Conservation (phyloP, 2,888 invertebrate species). For the Lepeophtheirus nordmannii region DNA sequence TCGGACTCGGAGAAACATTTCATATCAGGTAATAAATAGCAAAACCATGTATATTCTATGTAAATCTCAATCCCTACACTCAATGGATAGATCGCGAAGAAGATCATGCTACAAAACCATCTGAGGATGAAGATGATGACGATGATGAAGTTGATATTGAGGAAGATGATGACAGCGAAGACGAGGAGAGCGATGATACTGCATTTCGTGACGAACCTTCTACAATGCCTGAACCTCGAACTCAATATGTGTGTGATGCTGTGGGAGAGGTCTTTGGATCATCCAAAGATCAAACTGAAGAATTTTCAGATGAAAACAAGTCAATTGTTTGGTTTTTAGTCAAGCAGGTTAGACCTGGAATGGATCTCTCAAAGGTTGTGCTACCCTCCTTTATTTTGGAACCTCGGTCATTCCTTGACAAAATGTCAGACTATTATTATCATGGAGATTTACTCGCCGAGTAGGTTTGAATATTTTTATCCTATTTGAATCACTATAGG, state of each 20-base stretch:
- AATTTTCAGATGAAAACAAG: conserved; percentile 84
- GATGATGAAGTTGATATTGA: neutral
- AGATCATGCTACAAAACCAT: neutral
- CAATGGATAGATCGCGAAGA: neutral
- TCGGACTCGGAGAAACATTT: conserved; percentile 21
- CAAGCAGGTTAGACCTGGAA: conserved; percentile 83
- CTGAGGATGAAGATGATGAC: neutral
- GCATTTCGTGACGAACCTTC: neutral
- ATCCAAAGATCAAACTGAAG: conserved; percentile 51
- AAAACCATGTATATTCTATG: neutral
- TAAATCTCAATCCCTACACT: neutral
- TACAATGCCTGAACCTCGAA: neutral
- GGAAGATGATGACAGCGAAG: neutral
- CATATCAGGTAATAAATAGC: conserved; percentile 5
- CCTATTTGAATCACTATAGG: too few relatives aligned
- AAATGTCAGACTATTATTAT: conserved; percentile 80
- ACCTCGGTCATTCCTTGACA: conserved; percentile 81
- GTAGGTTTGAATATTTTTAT: conserved; percentile 40
- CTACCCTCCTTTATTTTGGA: conserved; percentile 86
- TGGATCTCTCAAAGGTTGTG: conserved; percentile 85
- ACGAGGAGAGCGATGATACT: conserved; percentile 15
- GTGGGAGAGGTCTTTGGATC: conserved; percentile 17
- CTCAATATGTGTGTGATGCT: conserved; percentile 8
- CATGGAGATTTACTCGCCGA: conserved; percentile 72
- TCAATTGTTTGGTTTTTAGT: conserved; percentile 82